Conservation (phyloP, 1,140 invertebrate genomes). For the Aphidius ervi region DNA sequence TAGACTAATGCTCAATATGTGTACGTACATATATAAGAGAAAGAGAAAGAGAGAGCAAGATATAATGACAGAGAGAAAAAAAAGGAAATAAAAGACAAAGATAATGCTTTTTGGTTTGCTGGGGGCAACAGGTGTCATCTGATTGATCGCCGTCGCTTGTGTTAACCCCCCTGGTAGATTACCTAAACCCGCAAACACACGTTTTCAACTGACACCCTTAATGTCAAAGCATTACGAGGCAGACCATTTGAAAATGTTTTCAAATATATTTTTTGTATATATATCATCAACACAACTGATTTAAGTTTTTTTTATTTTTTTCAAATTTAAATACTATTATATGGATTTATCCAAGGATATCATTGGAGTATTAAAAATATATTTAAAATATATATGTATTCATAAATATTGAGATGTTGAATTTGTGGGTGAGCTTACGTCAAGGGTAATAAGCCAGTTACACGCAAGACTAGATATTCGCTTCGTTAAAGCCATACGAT, state of each 20-base stretch:
- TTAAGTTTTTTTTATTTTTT: too few relatives aligned
- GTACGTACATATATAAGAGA: conserved; percentile 11
- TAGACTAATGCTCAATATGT: conserved; percentile 22
- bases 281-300: too few relatives aligned
- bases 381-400: too few relatives aligned
- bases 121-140: conserved; percentile 53
- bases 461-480: conserved; percentile 6
- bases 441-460: conserved; percentile 32
- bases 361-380: too few relatives aligned
- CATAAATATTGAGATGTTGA: too few relatives aligned
- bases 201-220: conserved; percentile 35
- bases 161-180: conserved; percentile 36
- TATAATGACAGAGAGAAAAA: conserved; percentile 3
- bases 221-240: conserved; percentile 37
- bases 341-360: too few relatives aligned
- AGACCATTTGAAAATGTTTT: too few relatives aligned
- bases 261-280: too few relatives aligned
- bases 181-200: conserved; percentile 50
- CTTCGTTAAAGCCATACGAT: neutral
- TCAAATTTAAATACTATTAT: too few relatives aligned
- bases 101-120: conserved; percentile 24
- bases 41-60: conserved; percentile 3
- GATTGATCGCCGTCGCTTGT: conserved; percentile 50
- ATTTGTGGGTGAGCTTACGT: conserved; percentile 29
- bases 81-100: conserved; percentile 5